Evolutionary conservation across 2,888 invertebrate genomes (phyloP).

Genomic region (Ormia ochracea): DNA sequence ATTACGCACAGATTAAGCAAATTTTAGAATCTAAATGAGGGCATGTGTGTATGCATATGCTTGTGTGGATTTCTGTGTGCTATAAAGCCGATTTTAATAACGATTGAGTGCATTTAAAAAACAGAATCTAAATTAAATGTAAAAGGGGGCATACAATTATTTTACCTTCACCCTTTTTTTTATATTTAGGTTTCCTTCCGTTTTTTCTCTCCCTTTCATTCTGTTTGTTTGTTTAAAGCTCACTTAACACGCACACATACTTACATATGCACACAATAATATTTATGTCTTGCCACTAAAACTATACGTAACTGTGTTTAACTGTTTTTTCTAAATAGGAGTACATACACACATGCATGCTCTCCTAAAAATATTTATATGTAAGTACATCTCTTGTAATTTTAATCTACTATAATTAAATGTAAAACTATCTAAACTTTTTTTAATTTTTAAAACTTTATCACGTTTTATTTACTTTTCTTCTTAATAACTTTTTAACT

Average conservation of each 20-base stretch:
- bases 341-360: background rate
- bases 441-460: background rate
- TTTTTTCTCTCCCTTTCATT: background rate
- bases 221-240: conserved; percentile 34
- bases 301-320: background rate
- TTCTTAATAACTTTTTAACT: conserved; percentile 7
- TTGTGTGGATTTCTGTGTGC: background rate
- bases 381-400: background rate
- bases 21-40: background rate
- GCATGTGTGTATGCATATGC: background rate
- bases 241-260: background rate
- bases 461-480: background rate
- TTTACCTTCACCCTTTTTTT: background rate
- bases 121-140: conserved; percentile 33
- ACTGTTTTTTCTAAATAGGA: background rate
- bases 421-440: background rate
- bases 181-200: conserved; percentile 5
- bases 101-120: conserved; percentile 45
- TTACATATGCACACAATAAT: background rate
- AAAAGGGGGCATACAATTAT: conserved; percentile 13
- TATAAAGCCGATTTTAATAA: conserved; percentile 10
- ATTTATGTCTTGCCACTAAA: conserved; percentile 24
- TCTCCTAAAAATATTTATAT: background rate
- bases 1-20: conserved; percentile 11
- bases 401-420: conserved; percentile 1